A percentile compares a stretch with the other conserved stretches of the same genome.
Evolutionary conservation across 2,888 invertebrate genomes (phyloP).

Genomic region (Pyrocoelia pectoralis): DNA sequence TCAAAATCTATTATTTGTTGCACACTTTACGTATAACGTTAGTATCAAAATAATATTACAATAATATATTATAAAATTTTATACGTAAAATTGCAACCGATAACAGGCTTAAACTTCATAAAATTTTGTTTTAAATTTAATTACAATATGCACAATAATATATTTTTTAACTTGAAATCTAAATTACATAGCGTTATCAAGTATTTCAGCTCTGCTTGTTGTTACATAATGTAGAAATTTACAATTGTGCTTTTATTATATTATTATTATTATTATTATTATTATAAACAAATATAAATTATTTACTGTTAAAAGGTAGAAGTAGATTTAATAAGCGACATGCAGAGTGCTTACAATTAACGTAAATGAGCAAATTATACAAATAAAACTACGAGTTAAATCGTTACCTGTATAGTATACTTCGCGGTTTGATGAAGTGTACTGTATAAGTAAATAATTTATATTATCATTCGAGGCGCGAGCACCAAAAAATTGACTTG

Average conservation of each 20-base stretch:
- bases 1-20: constrained; percentile 25
- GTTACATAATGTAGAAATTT: constrained; percentile 20
- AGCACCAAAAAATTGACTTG: constrained; percentile 22
- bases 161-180: constrained; percentile 33
- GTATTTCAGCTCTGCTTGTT: constrained; percentile 26
- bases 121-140: constrained; percentile 35
- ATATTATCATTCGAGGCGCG: constrained; percentile 5
- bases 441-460: background rate
- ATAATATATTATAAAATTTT: constrained; percentile 31
- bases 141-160: constrained; percentile 38
- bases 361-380: constrained; percentile 9
- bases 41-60: constrained; percentile 36
- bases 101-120: constrained; percentile 27
- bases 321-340: constrained; percentile 4
- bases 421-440: background rate
- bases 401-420: background rate
- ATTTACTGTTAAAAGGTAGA: background rate
- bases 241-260: constrained; percentile 29
- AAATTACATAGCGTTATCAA: constrained; percentile 30
- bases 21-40: constrained; percentile 28
- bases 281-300: constrained; percentile 4
- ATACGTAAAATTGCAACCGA: constrained; percentile 27
- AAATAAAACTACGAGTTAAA: background rate
- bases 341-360: constrained; percentile 14
- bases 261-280: no score